Evolutionary conservation across 2,797 vertebrate species (phyloP).

Genomic region (Australoheros facetus): DNA sequence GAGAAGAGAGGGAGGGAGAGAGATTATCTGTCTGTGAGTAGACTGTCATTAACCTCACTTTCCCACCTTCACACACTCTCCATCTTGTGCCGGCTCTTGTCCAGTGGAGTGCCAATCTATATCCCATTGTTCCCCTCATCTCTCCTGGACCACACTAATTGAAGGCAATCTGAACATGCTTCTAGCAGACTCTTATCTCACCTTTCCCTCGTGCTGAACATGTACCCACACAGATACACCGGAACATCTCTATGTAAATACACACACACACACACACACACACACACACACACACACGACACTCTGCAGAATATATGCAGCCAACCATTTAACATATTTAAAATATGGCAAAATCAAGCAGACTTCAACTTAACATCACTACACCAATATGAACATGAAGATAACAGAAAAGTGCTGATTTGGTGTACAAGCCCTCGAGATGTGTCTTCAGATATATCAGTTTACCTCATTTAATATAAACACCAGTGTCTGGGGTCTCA

Average conservation of each 20-base stretch:
- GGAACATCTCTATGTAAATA: background rate
- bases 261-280: background rate
- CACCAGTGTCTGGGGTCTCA: slow-evolving; percentile 38
- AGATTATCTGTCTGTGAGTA: slow-evolving; percentile 70
- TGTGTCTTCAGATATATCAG: slow-evolving; percentile 36
- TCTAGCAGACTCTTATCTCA: slow-evolving; percentile 57
- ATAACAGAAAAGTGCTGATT: background rate
- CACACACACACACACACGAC: background rate
- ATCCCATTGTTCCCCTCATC: slow-evolving; percentile 75
- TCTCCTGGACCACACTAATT: slow-evolving; percentile 69
- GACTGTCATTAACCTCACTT: slow-evolving; percentile 76
- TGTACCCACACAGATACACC: slow-evolving; percentile 18
- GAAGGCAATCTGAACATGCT: slow-evolving; percentile 68
- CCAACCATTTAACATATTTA: background rate
- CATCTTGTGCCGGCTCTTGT: slow-evolving; percentile 64
- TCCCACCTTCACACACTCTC: slow-evolving; percentile 55
- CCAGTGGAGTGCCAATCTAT: slow-evolving; percentile 76
- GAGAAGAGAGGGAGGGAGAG: slow-evolving; percentile 57
- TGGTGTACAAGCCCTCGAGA: slow-evolving; percentile 1
- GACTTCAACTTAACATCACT: background rate
- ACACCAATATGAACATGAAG: background rate
- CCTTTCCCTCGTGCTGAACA: slow-evolving; percentile 27
- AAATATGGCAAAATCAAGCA: background rate
- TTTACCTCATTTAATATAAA: slow-evolving; percentile 58
- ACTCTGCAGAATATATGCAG: background rate